A percentile compares a stretch with the other conserved stretches of the same genome.
phyloP scores from a whole-genome alignment of 2,888 invertebrate species.

The Cataglyphis rosenhaueri region DNA sequence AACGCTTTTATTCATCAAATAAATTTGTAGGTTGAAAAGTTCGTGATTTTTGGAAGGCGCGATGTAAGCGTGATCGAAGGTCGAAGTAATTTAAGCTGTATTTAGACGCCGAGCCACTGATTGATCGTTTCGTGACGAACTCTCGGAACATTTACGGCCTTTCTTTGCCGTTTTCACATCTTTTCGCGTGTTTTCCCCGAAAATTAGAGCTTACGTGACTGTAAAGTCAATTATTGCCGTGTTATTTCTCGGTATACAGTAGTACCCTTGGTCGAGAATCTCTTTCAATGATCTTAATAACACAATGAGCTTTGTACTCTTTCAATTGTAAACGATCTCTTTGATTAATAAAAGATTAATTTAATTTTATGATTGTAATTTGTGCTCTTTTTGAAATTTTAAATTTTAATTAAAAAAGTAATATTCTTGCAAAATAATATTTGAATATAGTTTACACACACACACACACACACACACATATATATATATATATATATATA shows the following conservation, averaged over 20 bases:
- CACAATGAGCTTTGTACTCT: neutral
- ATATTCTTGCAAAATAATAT: neutral
- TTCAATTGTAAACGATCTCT: neutral
- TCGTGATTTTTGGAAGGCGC: neutral
- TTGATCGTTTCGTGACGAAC: conserved; percentile 3
- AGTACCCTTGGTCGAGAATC: neutral
- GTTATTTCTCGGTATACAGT: neutral
- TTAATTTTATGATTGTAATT: neutral
- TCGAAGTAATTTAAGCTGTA: neutral
- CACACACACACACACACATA: neutral
- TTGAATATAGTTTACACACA: neutral
- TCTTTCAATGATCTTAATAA: neutral
- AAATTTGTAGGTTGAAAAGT: neutral
- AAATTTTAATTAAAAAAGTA: neutral
- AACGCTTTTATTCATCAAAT: neutral
- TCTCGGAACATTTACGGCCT: conserved; percentile 4
- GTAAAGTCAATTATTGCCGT: neutral
- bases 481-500: neutral
- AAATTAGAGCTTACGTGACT: conserved; percentile 10
- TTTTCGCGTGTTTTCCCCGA: neutral
- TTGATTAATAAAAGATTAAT: neutral
- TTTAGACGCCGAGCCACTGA: neutral
- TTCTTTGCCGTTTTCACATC: neutral
- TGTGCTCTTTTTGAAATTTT: neutral
- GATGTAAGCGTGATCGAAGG: neutral